phyloP scores from a whole-genome alignment of 2,888 invertebrate species.

The Pristionchus mayeri region DNA sequence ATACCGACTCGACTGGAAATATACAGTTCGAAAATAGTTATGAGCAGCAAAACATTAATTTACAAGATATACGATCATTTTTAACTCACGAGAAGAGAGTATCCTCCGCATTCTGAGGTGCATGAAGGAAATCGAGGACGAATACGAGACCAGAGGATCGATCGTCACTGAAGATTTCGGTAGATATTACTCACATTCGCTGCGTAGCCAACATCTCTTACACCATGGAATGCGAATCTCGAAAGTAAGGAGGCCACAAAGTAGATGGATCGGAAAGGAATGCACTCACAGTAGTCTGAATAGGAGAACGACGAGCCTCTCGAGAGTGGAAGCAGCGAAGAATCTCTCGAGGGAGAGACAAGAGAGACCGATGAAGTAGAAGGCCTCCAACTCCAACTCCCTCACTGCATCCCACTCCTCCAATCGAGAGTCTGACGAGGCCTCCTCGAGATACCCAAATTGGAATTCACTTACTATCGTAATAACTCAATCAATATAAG shows the following conservation, averaged over 20 bases:
- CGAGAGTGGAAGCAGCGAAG: slow-evolving; percentile 38
- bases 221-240: not conserved
- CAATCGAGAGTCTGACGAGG: slow-evolving; percentile 46
- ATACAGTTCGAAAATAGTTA: not conserved
- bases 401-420: slow-evolving; percentile 50
- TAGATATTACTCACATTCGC: not conserved
- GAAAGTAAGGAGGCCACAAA: no score
- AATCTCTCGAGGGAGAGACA: slow-evolving; percentile 45
- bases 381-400: slow-evolving; percentile 44
- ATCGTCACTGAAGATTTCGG: slow-evolving; percentile 49
- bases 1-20: slow-evolving; percentile 45
- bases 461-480: not conserved
- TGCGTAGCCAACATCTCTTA: not conserved
- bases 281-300: slow-evolving; percentile 47
- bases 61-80: not conserved
- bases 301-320: slow-evolving; percentile 44
- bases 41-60: no score
- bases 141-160: slow-evolving; percentile 36
- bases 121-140: slow-evolving; percentile 47
- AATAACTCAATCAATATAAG: not conserved
- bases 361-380: slow-evolving; percentile 1
- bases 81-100: slow-evolving; percentile 43
- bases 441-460: slow-evolving; percentile 41
- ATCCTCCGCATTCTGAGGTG: slow-evolving; percentile 45
- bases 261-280: not conserved